Conservation (phyloP, 2,888 invertebrate species). For the Odontocolon sp. region DNA sequence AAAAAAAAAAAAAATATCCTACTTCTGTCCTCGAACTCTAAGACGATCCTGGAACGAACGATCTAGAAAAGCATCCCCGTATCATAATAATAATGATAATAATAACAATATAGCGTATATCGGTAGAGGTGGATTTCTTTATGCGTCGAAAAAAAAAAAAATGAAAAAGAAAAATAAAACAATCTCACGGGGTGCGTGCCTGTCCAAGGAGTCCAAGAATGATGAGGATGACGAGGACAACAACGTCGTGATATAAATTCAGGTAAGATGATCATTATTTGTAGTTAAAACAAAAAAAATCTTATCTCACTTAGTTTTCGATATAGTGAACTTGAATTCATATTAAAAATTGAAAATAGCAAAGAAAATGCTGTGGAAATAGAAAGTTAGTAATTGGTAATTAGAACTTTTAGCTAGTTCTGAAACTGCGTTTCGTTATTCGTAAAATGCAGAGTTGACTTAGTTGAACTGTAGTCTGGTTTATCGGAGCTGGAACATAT, state of each 20-base stretch:
- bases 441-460: slow-evolving; percentile 20
- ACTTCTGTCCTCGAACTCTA: slow-evolving; percentile 2
- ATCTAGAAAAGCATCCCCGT: slow-evolving; percentile 31
- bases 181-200: slow-evolving; percentile 11
- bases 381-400: slow-evolving; percentile 42
- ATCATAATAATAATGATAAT: slow-evolving; percentile 41
- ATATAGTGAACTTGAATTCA: slow-evolving; percentile 37
- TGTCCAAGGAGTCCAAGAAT: slow-evolving; percentile 27
- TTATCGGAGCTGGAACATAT: slow-evolving; percentile 29
- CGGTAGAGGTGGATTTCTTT: slow-evolving; percentile 48
- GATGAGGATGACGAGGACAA: slow-evolving; percentile 14
- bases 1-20: slow-evolving; percentile 39
- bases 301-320: slow-evolving; percentile 8
- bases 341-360: slow-evolving; percentile 2
- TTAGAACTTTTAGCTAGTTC: slow-evolving; percentile 20
- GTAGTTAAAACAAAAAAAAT: slow-evolving; percentile 23
- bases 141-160: slow-evolving; percentile 27
- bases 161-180: slow-evolving; percentile 11
- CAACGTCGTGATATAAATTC: slow-evolving; percentile 26
- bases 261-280: slow-evolving; percentile 44
- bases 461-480: slow-evolving; percentile 14
- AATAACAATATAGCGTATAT: slow-evolving; percentile 43
- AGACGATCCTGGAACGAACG: slow-evolving; percentile 13
- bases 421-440: slow-evolving; percentile 9
- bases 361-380: slow-evolving; percentile 2